Percentiles rank a stretch among this genome's conserved stretches.
These are phyloP conservation scores for Lysandra bellargus DNA, from an alignment of 2,888 invertebrate species.

Conservation along the genomic window DNA sequence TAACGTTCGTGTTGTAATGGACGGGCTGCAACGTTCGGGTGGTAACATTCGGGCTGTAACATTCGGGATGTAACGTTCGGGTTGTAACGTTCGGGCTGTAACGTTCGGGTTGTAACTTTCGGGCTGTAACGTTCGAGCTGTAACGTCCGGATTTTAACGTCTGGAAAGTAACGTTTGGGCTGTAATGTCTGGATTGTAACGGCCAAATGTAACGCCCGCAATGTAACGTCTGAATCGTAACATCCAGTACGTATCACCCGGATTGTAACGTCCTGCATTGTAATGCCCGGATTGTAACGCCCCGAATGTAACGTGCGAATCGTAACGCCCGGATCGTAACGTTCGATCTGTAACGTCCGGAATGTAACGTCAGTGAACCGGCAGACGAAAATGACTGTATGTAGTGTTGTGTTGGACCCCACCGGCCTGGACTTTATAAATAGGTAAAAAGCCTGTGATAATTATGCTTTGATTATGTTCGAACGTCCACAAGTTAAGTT, in stretches of 20 bases:
- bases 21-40: neutral
- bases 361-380: constrained; percentile 43
- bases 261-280: neutral
- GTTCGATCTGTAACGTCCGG: neutral
- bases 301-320: neutral
- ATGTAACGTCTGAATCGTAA: constrained; percentile 30
- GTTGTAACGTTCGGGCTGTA: neutral
- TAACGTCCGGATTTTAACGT: neutral
- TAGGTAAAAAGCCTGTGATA: constrained; percentile 55
- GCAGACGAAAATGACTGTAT: constrained; percentile 45
- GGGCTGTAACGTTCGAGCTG: neutral
- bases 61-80: neutral
- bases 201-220: neutral
- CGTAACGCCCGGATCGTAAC: neutral
- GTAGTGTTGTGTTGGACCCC: constrained; percentile 48
- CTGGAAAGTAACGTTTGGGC: neutral
- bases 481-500: constrained; percentile 30
- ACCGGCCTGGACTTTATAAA: constrained; percentile 47
- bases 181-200: neutral
- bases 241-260: constrained; percentile 57
- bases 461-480: constrained; percentile 43
- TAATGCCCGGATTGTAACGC: neutral
- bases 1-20: neutral
- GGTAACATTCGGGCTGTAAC: neutral
- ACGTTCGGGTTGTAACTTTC: neutral